Base-by-base conservation (phyloP, 2,888 invertebrate genomes). In the Clistopyga incitator region DNA sequence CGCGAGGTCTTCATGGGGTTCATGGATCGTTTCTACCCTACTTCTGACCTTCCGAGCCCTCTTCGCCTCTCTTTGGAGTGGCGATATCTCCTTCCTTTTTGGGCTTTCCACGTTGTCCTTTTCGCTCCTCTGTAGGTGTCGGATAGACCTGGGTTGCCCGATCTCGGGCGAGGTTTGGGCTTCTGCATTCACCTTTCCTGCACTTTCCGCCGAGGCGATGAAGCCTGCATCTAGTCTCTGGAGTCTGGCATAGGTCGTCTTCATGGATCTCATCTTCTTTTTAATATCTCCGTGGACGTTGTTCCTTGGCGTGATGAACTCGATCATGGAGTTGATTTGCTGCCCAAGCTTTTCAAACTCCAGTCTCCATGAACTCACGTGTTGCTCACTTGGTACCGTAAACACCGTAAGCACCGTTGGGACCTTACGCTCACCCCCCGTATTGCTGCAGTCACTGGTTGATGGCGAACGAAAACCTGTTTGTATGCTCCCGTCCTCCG, bases 401-500 rank as follows among this genome's bases (percentile, higher is more conserved):
- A 75, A 34, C 34, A 34, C 34, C 8, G 4, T 4, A 34, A 8
- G 6, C 34, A 34, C 34, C 34, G 8, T 34, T 4, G 3, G 1
- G 34, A 8, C 34, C 34, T 6, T 6, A 8, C 8, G 34, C 6
- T 34, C 34, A 4, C 34, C 52, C 6, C 13, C n/a, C 47, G 1
- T 45, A 8, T 10, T 45, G 8, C 45, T 45, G 45, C 13, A 15
- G 45, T 13, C 15, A 1, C 13, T 45, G 8, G 45, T 11, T 15
- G 15, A 15, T 15, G 13, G 15, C 13, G 45, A 2, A 4, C 15
- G 45, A 2, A 15, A 45, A 13, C 45, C 45, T 8, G 11, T 3
- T 45, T 11, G 45, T 3, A 6, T 18, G 11, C 29, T 70, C 11
- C 20, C 71, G 47, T 52, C 2, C 23, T 13, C 95, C 95, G 95